phyloP scores from a whole-genome alignment of 1,140 invertebrate genomes.

The Pseudomyrmex concolor region DNA sequence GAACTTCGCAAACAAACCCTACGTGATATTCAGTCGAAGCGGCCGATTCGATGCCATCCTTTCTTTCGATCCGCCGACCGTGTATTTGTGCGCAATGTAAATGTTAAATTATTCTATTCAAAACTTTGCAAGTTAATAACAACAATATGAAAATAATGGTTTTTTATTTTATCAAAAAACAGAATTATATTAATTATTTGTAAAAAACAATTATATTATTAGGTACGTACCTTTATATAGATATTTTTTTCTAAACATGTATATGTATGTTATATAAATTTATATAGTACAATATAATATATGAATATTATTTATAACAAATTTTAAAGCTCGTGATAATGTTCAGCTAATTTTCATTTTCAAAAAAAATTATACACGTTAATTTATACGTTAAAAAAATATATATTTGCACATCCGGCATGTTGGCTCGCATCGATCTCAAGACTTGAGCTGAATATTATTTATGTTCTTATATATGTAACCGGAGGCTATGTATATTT shows the following conservation, averaged over 20 bases:
- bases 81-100: neutral
- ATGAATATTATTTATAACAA: too few species aligned
- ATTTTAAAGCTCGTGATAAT: too few species aligned
- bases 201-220: neutral
- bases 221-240: neutral
- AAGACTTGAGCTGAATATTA: too few species aligned
- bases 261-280: too few species aligned
- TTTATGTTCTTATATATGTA: too few species aligned
- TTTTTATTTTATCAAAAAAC: neutral
- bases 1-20: slow-evolving; percentile 4
- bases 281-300: too few species aligned
- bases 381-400: too few species aligned
- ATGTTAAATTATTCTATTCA: neutral
- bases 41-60: slow-evolving; percentile 15
- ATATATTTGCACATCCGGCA: too few species aligned
- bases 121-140: neutral
- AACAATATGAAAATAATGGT: neutral
- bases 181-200: neutral
- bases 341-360: too few species aligned
- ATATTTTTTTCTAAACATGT: neutral
- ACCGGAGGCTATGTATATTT: neutral
- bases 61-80: slow-evolving; percentile 3
- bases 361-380: too few species aligned
- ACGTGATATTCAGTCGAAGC: slow-evolving; percentile 39
- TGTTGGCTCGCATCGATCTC: too few species aligned